Evolutionary conservation across 2,888 invertebrate genomes (phyloP).

Genomic region (Altica lythri): DNA sequence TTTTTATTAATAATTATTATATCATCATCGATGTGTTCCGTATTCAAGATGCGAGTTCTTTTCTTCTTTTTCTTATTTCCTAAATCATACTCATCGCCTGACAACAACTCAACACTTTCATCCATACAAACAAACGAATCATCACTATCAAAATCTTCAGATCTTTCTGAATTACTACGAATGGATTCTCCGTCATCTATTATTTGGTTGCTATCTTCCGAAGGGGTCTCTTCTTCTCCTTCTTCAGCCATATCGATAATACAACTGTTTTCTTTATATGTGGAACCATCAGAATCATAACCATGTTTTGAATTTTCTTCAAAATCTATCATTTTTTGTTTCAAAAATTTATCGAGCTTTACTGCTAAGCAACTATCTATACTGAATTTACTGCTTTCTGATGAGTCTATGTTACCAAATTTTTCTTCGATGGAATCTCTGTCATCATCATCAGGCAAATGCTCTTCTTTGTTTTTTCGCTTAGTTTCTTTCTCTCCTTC

Average conservation of each 20-base stretch:
- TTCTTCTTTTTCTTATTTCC: constrained; percentile 27
- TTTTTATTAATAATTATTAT: constrained; percentile 34
- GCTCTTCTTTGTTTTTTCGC: too few relatives aligned
- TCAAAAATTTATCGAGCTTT: too few relatives aligned
- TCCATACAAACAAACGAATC: constrained; percentile 50
- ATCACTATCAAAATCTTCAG: constrained; percentile 41
- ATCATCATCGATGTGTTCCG: constrained; percentile 36
- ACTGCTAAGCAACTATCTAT: too few relatives aligned
- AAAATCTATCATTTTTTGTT: too few relatives aligned
- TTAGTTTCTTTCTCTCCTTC: too few relatives aligned
- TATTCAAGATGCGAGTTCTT: constrained; percentile 40
- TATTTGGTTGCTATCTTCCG: constrained; percentile 53
- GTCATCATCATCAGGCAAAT: too few relatives aligned
- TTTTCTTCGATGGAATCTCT: too few relatives aligned
- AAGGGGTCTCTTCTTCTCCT: constrained; percentile 54
- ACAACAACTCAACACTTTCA: constrained; percentile 45
- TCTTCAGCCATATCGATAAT: constrained; percentile 51
- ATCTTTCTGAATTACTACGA: constrained; percentile 43
- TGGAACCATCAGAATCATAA: too few relatives aligned
- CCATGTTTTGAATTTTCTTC: too few relatives aligned
- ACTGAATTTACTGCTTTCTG: too few relatives aligned
- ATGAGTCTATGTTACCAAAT: too few relatives aligned
- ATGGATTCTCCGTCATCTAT: constrained; percentile 53
- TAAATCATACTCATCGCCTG: constrained; percentile 49
- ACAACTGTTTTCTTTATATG: too few relatives aligned